Evolutionary conservation across 2,888 invertebrate species (phyloP), one percentile per base, ranked within the genome.

Genomic region (Scrobipalpa atriplicella): DNA sequence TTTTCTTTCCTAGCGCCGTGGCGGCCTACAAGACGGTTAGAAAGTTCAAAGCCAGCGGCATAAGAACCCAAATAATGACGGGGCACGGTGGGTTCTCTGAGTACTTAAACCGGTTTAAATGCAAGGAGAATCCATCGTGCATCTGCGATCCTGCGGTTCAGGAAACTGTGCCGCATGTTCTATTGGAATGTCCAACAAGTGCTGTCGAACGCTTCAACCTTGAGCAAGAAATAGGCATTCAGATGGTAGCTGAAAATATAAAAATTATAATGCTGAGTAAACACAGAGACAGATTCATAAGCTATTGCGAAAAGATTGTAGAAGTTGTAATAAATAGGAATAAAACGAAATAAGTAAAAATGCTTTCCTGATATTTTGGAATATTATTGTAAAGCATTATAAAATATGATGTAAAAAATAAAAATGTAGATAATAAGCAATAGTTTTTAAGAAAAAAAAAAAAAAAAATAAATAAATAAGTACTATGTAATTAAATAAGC

Each of bases 61-160:
- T 10, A 6, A 16, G 5, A 11, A 54, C 54, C 10, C 52, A 67
- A 43, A 47, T 61, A 1, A 10, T 63, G 29, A 66, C 66, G 10
- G 66, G 66, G 36, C 66, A 66, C 18, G 63, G 63, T 36, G 66
- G 66, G 47, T 63, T 66, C 66, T 62, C 67, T 3, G 52, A 60
- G 11, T 29, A 29, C 29, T 5, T 29, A 5, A 29, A 29, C 2
- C 29, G 29, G 29, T 29, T 29, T 5, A 2, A 39, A 16, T 66
- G 66, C 11, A 68, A 66, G n/a, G 67, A 69, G 43, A 66, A 21
- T 51, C 69, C 66, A 11, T 65, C 66, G 21, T 69, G 69, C 52
- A n/a, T 18, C 41, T 70, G 70, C 18, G 66, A 68, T 1, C 66
- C 67, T 0, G 13, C 6, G 11, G 5, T 54, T 18, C 13, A 7